These are phyloP conservation scores for Parnassius mnemosyne DNA, from an alignment of 2,888 invertebrate genomes.

Conservation along the genomic window DNA sequence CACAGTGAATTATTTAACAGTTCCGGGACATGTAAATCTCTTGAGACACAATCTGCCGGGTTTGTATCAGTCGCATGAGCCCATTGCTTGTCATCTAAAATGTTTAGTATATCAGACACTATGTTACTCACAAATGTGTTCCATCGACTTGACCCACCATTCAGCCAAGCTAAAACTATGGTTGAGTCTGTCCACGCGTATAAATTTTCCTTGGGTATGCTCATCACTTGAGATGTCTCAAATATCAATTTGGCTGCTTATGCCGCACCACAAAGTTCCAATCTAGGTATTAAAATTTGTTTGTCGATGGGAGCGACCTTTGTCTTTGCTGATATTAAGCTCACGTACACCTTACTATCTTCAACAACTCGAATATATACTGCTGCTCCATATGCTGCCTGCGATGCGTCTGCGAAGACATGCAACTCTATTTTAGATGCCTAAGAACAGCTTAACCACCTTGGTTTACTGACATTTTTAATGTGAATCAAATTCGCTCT, in stretches of 20 bases:
- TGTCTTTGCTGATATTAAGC: no score
- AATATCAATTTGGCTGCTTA: slow-evolving; percentile 26
- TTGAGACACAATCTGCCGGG: slow-evolving; percentile 24
- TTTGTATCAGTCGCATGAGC: slow-evolving; percentile 8
- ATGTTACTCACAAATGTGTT: slow-evolving; percentile 34
- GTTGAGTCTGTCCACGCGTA: slow-evolving; percentile 36
- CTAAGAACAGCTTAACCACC: not conserved
- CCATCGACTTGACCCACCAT: slow-evolving; percentile 24
- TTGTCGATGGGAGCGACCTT: no score
- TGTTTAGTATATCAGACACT: slow-evolving; percentile 29
- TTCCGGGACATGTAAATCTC: slow-evolving; percentile 10
- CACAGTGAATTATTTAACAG: not conserved
- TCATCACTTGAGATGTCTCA: not conserved
- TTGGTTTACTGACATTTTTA: no score
- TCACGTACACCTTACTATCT: no score
- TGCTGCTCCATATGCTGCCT: no score
- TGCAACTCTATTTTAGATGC: no score
- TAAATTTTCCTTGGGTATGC: slow-evolving; percentile 14
- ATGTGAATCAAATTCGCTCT: no score
- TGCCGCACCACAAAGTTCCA: slow-evolving; percentile 31
- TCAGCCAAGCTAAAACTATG: slow-evolving; percentile 35
- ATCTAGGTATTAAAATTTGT: no score
- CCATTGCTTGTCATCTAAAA: slow-evolving; percentile 26
- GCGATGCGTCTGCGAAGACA: no score
- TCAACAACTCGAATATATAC: no score